A percentile compares a stretch with the other conserved stretches of the same genome.
Conservation (phyloP, 1,140 invertebrate genomes). For the Musca vetustissima region DNA sequence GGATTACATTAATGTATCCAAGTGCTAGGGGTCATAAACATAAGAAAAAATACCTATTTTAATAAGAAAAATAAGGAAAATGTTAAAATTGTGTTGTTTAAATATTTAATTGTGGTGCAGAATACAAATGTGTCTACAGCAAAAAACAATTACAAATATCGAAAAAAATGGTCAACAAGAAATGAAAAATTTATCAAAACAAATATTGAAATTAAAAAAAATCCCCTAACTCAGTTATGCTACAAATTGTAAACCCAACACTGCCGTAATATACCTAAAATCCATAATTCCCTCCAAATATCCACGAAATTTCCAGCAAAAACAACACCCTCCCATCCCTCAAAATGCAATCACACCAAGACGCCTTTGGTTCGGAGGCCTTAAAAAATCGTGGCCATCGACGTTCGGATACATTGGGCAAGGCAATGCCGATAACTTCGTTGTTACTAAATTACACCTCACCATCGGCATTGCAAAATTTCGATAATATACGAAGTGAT, state of each 20-base stretch:
- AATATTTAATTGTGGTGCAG: too few species aligned
- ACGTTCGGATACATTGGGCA: constrained; percentile 47
- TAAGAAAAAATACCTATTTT: too few species aligned
- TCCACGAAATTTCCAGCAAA: not conserved
- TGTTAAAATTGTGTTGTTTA: too few species aligned
- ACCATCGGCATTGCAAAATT: not conserved
- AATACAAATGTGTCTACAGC: too few species aligned
- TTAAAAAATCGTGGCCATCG: constrained; percentile 42
- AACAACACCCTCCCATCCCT: too few species aligned
- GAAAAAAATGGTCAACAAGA: too few species aligned
- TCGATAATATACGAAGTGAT: constrained; percentile 11
- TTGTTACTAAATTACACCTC: constrained; percentile 41
- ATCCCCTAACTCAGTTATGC: not conserved
- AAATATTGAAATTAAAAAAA: not conserved
- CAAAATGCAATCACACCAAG: constrained; percentile 30
- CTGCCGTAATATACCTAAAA: not conserved
- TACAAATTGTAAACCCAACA: not conserved
- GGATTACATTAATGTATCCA: too few species aligned
- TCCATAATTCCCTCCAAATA: not conserved
- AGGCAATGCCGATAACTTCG: constrained; percentile 51
- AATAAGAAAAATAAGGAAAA: too few species aligned
- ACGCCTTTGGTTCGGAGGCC: constrained; percentile 9
- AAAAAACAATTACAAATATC: too few species aligned
- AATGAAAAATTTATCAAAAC: too few species aligned
- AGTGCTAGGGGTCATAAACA: too few species aligned